Evolutionary conservation across 2,888 invertebrate genomes (phyloP), one percentile per base, ranked within the genome.

Genomic region (Morpho helenor): DNA sequence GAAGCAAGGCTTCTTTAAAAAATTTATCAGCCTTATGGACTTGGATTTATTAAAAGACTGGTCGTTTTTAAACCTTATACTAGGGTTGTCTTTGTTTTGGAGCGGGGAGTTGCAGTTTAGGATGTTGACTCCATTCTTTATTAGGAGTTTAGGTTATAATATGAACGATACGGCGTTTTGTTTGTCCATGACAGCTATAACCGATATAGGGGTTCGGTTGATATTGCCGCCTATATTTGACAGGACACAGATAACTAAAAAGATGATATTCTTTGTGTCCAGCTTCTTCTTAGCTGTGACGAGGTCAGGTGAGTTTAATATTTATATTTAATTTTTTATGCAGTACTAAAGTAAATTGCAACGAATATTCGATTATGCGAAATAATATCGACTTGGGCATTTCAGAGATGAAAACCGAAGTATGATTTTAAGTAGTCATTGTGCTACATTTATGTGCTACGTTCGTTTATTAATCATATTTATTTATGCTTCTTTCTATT

Each of bases 41-140:
- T 91, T 95, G 63, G 94, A 94, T 78, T 83, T 95, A 71, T 80
- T 95, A 55, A 94, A 93, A 84, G 95, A 95, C 83, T 93, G 93
- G 76, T 93, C 93, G 57, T 95, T 94, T 82, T 87, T 95, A 74
- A 95, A 95, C 76, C 91, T 95, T 70, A 91, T 95, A 64, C 93
- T 95, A 60, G 95, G 95, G 7, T 84, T 95, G 55, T 94, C 95
- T 44, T 91, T 95, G 46, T 94, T 94, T 82, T 95, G 94, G 86
- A 94, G 94, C 56, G 95, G 95, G 51, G 95, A 95, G 76, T 91
- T 94, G 78, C 95, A 95, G 73, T 95, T 95, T 79, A 94, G 95
- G 79, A 93, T 94, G 94, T 92, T 94, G 49, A 94, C 93, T 47
- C 94, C 94, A 9, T 94, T 94, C 79, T 94, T 94, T 76, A 93